Conservation (phyloP, 1,140 invertebrate genomes). For the Reticulitermes speratus region DNA sequence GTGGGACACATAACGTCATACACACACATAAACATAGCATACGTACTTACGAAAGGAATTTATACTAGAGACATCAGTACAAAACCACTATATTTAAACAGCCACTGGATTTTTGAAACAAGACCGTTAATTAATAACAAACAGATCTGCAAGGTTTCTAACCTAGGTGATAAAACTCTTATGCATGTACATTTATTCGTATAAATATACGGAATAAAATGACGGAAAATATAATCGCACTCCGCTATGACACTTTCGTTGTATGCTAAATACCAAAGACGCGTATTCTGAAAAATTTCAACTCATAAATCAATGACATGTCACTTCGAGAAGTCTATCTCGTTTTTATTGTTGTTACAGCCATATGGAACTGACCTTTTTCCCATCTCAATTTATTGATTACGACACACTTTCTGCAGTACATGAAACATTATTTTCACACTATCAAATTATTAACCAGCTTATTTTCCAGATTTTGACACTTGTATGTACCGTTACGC, state of each 20-base stretch:
- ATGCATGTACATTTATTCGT: too few relatives aligned
- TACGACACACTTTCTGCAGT: not conserved
- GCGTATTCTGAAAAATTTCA: not conserved
- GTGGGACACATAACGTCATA: too few relatives aligned
- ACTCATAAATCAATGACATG: not conserved
- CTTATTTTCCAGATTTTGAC: not conserved
- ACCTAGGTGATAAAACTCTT: too few relatives aligned
- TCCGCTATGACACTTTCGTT: not conserved
- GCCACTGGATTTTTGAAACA: too few relatives aligned
- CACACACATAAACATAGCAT: too few relatives aligned
- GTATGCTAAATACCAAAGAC: not conserved
- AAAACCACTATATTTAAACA: too few relatives aligned
- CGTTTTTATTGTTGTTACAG: not conserved
- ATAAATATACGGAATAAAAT: not conserved
- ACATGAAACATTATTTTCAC: not conserved
- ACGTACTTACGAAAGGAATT: too few relatives aligned
- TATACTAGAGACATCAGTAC: too few relatives aligned
- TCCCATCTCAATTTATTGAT: not conserved
- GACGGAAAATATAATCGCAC: not conserved
- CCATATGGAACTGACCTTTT: slow-evolving; percentile 13
- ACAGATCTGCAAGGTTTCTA: too few relatives aligned
- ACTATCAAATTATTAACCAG: not conserved
- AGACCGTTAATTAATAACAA: too few relatives aligned
- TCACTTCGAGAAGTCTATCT: not conserved
- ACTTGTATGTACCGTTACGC: not conserved